Conservation (phyloP, 2,888 invertebrate species). For the Dugesia japonica region DNA sequence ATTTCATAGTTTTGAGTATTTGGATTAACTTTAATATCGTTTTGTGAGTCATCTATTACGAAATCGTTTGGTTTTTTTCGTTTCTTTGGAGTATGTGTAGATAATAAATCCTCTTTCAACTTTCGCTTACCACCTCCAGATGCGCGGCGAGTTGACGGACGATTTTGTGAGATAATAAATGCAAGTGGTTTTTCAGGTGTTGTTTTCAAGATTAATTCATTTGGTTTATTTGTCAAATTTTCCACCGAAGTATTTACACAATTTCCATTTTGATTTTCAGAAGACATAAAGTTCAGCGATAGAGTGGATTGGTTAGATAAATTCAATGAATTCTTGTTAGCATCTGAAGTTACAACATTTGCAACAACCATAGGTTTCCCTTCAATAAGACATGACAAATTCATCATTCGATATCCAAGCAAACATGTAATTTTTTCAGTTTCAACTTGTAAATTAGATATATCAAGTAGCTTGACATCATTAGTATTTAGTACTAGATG, state of each 20-base stretch:
- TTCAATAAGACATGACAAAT: background rate
- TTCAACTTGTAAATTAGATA: background rate
- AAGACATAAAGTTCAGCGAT: too few species aligned
- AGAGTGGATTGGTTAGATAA: background rate
- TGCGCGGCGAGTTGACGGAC: background rate
- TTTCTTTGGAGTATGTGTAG: background rate
- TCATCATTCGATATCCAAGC: background rate
- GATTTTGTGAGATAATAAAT: slow-evolving; percentile 30
- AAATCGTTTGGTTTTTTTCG: slow-evolving; percentile 8
- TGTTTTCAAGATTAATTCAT: slow-evolving; percentile 24
- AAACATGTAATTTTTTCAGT: background rate
- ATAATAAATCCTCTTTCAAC: background rate
- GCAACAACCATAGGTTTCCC: background rate
- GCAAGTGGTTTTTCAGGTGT: slow-evolving; percentile 28
- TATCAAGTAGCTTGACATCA: background rate
- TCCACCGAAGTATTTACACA: background rate
- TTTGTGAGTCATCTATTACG: too few species aligned
- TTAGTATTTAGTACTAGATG: background rate
- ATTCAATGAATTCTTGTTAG: background rate
- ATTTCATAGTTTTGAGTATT: slow-evolving; percentile 58
- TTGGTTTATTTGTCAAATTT: background rate
- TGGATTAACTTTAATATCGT: background rate
- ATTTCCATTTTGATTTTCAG: background rate
- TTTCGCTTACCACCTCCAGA: background rate
- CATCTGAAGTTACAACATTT: background rate